Evolutionary conservation across 2,888 invertebrate species (phyloP).

Genomic region (Julus scandinavius): DNA sequence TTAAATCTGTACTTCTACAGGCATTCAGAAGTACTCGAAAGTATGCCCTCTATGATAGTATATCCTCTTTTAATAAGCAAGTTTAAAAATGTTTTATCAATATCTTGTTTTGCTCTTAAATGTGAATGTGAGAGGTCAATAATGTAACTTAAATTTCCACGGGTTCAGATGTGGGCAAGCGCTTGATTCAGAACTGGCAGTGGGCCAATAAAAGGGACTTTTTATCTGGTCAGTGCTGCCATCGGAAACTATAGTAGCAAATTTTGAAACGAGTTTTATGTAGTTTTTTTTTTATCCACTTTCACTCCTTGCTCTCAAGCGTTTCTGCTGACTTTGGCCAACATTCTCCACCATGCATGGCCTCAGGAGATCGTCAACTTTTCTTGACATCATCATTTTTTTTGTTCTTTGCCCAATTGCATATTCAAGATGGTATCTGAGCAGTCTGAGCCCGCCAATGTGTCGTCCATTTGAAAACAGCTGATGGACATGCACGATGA

Average conservation of each 20-base stretch:
- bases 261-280: constrained; percentile 28
- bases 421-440: constrained; percentile 29
- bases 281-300: not conserved
- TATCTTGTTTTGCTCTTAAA: no score
- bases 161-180: no score
- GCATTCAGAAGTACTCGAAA: no score
- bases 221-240: not conserved
- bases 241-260: not conserved
- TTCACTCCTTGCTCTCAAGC: constrained; percentile 9
- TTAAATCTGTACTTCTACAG: no score
- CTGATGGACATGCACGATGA: constrained; percentile 25
- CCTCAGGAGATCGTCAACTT: constrained; percentile 25
- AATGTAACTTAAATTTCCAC: no score
- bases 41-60: no score
- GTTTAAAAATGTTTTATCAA: no score
- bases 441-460: constrained; percentile 25
- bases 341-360: constrained; percentile 12
- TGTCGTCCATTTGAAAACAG: constrained; percentile 28
- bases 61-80: no score
- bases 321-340: constrained; percentile 5
- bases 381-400: constrained; percentile 26
- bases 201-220: not conserved
- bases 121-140: no score
- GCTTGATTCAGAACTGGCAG: not conserved
- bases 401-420: not conserved